These are phyloP conservation scores for Stratiomys singularior DNA, from an alignment of 2,888 invertebrate species.

Conservation along the genomic window DNA sequence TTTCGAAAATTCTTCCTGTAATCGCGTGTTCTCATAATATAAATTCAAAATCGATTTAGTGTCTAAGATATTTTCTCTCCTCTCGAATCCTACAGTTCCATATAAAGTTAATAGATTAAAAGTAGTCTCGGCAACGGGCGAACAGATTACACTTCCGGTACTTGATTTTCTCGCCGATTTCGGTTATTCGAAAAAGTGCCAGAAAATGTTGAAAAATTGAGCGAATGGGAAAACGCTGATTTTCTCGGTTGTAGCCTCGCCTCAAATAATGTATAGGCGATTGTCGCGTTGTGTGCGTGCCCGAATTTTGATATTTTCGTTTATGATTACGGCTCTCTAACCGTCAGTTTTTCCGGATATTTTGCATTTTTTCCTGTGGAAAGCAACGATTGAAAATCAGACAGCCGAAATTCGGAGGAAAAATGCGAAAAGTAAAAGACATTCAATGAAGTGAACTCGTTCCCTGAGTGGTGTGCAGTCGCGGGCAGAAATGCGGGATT, in stretches of 20 bases:
- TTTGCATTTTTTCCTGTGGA: neutral
- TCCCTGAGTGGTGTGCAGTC: neutral
- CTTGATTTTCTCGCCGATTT: neutral
- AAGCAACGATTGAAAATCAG: neutral
- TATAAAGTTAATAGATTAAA: neutral
- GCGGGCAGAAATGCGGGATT: neutral
- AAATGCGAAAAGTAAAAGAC: neutral
- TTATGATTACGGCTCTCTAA: neutral
- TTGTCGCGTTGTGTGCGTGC: slow-evolving; percentile 18
- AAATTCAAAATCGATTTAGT: slow-evolving; percentile 43
- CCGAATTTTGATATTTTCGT: neutral
- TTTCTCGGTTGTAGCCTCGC: slow-evolving; percentile 25
- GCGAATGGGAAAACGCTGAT: slow-evolving; percentile 10
- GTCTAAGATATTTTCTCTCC: slow-evolving; percentile 21
- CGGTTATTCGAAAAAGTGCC: neutral
- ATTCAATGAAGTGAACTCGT: neutral
- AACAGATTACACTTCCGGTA: neutral
- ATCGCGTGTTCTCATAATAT: slow-evolving; percentile 29
- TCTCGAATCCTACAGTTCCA: neutral
- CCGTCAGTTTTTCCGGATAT: neutral
- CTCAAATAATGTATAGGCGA: slow-evolving; percentile 5
- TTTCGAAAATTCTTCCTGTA: slow-evolving; percentile 21
- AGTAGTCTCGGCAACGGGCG: neutral
- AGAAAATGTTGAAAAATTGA: neutral
- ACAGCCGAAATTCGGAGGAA: neutral